Evolutionary conservation across 2,888 invertebrate species (phyloP), one percentile per base, ranked within the genome.

Genomic region (Epirrita christyi): DNA sequence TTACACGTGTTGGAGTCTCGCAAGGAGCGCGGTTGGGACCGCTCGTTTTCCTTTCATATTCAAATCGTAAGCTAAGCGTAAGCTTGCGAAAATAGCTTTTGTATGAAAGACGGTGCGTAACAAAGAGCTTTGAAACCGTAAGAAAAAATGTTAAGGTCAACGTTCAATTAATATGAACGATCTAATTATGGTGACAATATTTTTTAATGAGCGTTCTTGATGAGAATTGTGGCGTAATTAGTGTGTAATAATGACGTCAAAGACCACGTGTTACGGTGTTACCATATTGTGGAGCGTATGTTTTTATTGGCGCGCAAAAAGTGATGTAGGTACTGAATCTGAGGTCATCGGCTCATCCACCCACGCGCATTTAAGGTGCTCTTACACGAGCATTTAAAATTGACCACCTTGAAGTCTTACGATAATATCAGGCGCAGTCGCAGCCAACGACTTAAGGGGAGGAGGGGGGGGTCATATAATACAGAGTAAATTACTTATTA

Each of bases 1-100:
- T 78, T 83, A 90, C 91, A 91, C 91, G 91, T 89, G 91, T 90
- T 84, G 76, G 76, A 70, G 83, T 82, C 78, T 76, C 81, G 68
- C 83, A 80, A 80, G 81, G 83, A 72, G 70, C 72, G 64, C 61
- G 66, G 69, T 70, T 76, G 73, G 75, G 77, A 68, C 76, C 75
- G 57, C 55, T 48, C n/a, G 28, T 75, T 68, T 68, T 73, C 79
- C 74, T 83, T 85, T 83, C 76, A 81, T 85, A 85, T 88, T 85
- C 73, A 85, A 87, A 86, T 87, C 80, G 49, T 45, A 38, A n/a
- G n/a, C n/a, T n/a, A n/a, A n/a, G n/a, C 11, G 49, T 56, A 59
- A 47, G 58, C 51, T 59, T 55, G 44, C 42, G 38, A 9, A n/a
- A n/a, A n/a, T n/a, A 40, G 50, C 43, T 51, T 55, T 57, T 60